phyloP scores from a whole-genome alignment of 2,888 invertebrate species.

The Pyrrhosoma nymphula region DNA sequence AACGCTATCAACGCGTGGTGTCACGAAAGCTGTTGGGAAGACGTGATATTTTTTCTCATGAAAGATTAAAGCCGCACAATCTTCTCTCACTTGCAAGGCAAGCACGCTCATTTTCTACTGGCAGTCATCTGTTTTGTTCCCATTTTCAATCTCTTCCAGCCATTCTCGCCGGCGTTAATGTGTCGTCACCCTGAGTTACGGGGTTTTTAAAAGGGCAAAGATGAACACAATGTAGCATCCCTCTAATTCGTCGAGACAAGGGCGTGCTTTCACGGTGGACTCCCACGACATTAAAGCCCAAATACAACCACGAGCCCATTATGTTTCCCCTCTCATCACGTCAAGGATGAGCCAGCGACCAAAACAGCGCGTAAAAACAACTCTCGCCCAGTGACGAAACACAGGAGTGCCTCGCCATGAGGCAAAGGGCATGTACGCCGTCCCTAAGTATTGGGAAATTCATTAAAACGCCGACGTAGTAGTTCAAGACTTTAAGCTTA shows the following conservation, averaged over 20 bases:
- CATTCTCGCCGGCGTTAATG: slow-evolving; percentile 19
- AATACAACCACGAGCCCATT: slow-evolving; percentile 43
- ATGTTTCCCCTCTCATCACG: slow-evolving; percentile 31
- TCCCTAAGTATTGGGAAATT: background rate
- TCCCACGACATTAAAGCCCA: slow-evolving; percentile 24
- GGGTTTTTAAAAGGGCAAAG: slow-evolving; percentile 54
- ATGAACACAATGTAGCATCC: slow-evolving; percentile 42
- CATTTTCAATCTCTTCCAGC: slow-evolving; percentile 28
- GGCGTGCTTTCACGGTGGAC: slow-evolving; percentile 39
- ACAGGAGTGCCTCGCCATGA: background rate
- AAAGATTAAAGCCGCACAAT: background rate
- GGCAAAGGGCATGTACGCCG: background rate
- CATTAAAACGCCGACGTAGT: background rate
- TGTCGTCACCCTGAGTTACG: slow-evolving; percentile 31
- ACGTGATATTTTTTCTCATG: background rate
- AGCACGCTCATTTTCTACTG: background rate
- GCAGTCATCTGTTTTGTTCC: slow-evolving; percentile 3
- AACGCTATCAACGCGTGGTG: background rate
- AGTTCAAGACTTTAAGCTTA: background rate
- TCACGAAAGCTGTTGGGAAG: background rate
- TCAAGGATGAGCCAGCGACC: background rate
- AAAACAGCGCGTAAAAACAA: background rate
- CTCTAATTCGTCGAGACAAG: slow-evolving; percentile 63
- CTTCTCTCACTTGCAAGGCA: background rate
- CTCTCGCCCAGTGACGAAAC: background rate